Conservation (phyloP, 1,140 invertebrate genomes). For the Drosophila subpulchrella region DNA sequence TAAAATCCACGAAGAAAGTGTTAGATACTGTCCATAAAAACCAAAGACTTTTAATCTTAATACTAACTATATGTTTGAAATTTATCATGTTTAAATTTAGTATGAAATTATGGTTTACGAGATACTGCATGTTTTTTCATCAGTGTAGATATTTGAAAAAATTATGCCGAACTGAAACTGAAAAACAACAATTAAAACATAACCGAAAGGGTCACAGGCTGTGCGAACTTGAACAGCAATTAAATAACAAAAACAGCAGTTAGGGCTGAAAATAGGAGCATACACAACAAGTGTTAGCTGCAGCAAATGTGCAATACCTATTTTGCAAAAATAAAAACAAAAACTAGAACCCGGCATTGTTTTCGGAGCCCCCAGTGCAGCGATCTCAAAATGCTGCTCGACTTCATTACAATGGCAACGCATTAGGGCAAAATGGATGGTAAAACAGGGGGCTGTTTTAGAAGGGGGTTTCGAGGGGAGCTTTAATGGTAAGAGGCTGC, state of each 20-base stretch:
- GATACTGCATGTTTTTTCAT: not conserved
- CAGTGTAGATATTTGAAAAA: constrained; percentile 2
- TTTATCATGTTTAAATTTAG: no score
- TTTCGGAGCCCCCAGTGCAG: constrained; percentile 45
- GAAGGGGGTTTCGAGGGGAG: not conserved
- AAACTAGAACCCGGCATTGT: constrained; percentile 53
- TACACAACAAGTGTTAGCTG: constrained; percentile 65
- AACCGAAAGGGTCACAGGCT: constrained; percentile 23
- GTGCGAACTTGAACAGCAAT: constrained; percentile 45
- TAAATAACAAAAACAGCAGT: constrained; percentile 49
- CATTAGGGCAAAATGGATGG: constrained; percentile 49
- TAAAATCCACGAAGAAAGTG: no score
- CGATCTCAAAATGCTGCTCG: constrained; percentile 46
- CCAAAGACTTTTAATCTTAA: no score
- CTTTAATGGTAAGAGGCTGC: constrained; percentile 35
- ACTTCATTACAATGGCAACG: constrained; percentile 59
- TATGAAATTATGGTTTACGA: no score
- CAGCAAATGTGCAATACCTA: constrained; percentile 69
- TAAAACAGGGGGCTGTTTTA: not conserved
- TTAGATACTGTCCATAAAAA: no score
- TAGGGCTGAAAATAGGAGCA: constrained; percentile 11
- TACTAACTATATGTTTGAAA: no score
- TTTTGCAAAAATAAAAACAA: constrained; percentile 30
- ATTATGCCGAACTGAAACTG: constrained; percentile 3
- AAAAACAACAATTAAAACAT: constrained; percentile 28